phyloP scores from a whole-genome alignment of 1,140 invertebrate species.

The Pogonomyrmex barbatus region DNA sequence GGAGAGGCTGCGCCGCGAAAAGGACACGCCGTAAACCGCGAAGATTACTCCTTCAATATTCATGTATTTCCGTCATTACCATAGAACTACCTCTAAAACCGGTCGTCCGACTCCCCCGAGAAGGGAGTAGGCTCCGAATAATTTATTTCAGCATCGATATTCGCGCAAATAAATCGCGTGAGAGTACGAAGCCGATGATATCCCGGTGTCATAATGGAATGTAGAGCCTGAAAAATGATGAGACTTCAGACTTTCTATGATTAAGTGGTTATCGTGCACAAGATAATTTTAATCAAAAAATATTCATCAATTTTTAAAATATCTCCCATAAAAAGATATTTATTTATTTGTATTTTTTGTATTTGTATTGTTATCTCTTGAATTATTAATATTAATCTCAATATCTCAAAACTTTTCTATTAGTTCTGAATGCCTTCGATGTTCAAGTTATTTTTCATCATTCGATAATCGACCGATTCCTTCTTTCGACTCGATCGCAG shows the following conservation, averaged over 20 bases:
- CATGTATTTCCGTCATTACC: conserved; percentile 40
- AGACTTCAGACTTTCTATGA: background rate
- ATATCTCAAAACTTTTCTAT: background rate
- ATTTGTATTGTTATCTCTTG: background rate
- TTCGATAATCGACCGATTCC: conserved; percentile 4
- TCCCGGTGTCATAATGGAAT: background rate
- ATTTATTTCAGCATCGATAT: conserved; percentile 39
- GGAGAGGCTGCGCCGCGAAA: conserved; percentile 32
- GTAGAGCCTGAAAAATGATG: background rate
- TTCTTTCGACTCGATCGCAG: conserved; percentile 2
- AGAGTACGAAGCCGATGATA: background rate
- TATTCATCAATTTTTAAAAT: background rate
- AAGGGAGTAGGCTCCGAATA: conserved; percentile 40
- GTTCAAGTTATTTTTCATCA: conserved; percentile 16
- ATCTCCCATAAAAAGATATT: background rate
- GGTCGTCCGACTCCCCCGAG: conserved; percentile 32
- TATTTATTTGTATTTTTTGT: background rate
- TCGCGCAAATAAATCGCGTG: conserved; percentile 32
- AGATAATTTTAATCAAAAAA: background rate
- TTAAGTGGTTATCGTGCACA: background rate
- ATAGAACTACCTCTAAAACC: conserved; percentile 53
- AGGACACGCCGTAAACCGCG: conserved; percentile 27
- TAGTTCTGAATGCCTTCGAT: background rate
- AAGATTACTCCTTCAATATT: conserved; percentile 63
- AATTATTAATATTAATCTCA: conserved; percentile 3